Percentiles rank a stretch among this genome's conserved stretches.
Evolutionary conservation across 2,888 invertebrate genomes (phyloP).

Genomic region (Argynnis bischoffii): DNA sequence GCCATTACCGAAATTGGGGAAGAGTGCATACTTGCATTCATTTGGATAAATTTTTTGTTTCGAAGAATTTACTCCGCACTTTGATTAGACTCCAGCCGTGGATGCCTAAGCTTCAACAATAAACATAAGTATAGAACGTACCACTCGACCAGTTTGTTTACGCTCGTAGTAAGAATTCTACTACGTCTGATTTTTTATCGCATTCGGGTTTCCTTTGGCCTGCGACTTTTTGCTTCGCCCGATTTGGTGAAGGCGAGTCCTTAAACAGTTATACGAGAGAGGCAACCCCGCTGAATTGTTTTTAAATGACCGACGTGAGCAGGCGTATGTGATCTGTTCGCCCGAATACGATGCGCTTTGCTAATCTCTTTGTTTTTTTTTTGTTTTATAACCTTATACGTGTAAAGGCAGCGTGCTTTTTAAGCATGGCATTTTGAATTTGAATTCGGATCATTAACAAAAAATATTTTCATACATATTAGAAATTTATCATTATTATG

Average conservation of each 20-base stretch:
- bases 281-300: conserved; percentile 79
- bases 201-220: conserved; percentile 54
- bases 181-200: conserved; percentile 51
- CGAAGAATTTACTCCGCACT: conserved; percentile 10
- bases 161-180: conserved; percentile 69
- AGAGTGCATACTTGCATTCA: conserved; percentile 13
- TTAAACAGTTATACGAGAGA: conserved; percentile 77
- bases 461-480: neutral
- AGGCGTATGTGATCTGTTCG: conserved; percentile 49
- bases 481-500: no score
- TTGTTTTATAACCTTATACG: conserved; percentile 14
- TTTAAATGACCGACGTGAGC: conserved; percentile 67
- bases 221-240: conserved; percentile 67
- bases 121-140: conserved; percentile 31
- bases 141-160: conserved; percentile 51
- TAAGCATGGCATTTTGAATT: neutral
- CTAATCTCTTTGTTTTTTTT: conserved; percentile 22
- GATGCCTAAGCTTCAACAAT: neutral
- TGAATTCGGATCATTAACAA: neutral
- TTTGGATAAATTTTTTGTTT: conserved; percentile 16
- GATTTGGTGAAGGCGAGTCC: conserved; percentile 73
- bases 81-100: conserved; percentile 9
- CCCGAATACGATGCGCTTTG: conserved; percentile 42
- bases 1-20: conserved; percentile 19
- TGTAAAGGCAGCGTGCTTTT: no score